Evolutionary conservation across 2,113 vertebrate species (phyloP).

Genomic region (Zosterops japonicus): DNA sequence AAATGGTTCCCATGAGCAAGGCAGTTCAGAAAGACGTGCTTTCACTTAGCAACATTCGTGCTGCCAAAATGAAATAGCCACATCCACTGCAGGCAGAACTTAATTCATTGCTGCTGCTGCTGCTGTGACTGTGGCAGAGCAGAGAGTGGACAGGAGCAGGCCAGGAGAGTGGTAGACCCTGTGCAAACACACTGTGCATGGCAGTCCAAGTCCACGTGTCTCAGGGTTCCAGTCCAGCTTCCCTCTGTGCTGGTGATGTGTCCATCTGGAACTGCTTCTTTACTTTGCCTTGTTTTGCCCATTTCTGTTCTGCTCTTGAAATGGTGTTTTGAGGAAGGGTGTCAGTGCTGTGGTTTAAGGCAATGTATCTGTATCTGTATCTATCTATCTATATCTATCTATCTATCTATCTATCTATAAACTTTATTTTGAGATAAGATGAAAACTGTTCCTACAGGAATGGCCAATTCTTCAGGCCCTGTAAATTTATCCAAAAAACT

Average conservation of each 20-base stretch:
- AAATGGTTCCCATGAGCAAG: constrained; percentile 69
- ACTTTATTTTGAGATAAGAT: not conserved
- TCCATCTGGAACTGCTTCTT: not conserved
- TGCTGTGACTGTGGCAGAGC: not conserved
- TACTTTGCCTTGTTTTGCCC: not conserved
- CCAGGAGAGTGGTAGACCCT: not conserved
- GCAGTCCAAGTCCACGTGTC: not conserved
- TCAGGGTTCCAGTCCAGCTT: not conserved
- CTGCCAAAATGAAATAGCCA: constrained; percentile 53
- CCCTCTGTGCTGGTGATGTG: not conserved
- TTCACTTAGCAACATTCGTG: constrained; percentile 58
- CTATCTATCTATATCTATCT: no score
- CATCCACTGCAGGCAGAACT: constrained; percentile 31
- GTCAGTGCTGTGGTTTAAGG: not conserved
- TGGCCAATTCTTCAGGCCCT: not conserved
- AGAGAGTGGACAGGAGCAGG: not conserved
- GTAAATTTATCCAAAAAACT: not conserved
- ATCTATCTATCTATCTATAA: no score
- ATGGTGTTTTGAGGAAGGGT: not conserved
- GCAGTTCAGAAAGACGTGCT: constrained; percentile 62
- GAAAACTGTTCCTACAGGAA: not conserved
- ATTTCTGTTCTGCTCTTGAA: not conserved
- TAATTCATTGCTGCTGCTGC: not conserved
- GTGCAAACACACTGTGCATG: not conserved
- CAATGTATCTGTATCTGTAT: no score